These are phyloP conservation scores for Nasonia giraulti DNA, from an alignment of 1,140 invertebrate genomes.

Conservation along the genomic window DNA sequence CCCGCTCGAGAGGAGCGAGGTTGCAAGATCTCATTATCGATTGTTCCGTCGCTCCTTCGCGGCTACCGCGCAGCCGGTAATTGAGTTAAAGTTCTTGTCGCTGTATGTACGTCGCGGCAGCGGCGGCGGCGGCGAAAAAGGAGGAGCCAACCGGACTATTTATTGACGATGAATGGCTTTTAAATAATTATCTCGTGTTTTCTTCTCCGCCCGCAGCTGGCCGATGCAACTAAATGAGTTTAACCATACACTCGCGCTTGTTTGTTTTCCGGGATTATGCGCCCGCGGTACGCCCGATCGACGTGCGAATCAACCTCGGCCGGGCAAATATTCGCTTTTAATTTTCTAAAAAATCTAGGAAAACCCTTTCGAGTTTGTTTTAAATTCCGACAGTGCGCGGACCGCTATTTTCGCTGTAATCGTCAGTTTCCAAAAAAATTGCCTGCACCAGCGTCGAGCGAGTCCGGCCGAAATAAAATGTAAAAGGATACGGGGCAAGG, in stretches of 20 bases:
- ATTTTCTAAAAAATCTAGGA: background rate
- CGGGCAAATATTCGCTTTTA: background rate
- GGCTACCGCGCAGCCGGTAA: constrained; percentile 20
- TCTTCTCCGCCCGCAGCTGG: background rate
- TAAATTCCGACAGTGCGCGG: no score
- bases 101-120: no score
- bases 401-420: no score
- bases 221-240: background rate
- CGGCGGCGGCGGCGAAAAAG: background rate
- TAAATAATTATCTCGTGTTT: constrained; percentile 28
- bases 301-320: no score
- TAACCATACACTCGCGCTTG: background rate
- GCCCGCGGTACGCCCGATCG: background rate
- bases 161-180: constrained; percentile 34
- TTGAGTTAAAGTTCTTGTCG: constrained; percentile 30
- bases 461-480: background rate
- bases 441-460: background rate
- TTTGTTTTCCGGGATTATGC: background rate
- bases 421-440: background rate
- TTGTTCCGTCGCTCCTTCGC: constrained; percentile 16
- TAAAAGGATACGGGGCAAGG: background rate
- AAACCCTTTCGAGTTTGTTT: background rate
- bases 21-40: constrained; percentile 39
- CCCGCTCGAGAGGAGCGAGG: background rate
- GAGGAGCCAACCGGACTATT: background rate